phyloP scores from a whole-genome alignment of 2,888 invertebrate genomes.

The Luperina testacea region DNA sequence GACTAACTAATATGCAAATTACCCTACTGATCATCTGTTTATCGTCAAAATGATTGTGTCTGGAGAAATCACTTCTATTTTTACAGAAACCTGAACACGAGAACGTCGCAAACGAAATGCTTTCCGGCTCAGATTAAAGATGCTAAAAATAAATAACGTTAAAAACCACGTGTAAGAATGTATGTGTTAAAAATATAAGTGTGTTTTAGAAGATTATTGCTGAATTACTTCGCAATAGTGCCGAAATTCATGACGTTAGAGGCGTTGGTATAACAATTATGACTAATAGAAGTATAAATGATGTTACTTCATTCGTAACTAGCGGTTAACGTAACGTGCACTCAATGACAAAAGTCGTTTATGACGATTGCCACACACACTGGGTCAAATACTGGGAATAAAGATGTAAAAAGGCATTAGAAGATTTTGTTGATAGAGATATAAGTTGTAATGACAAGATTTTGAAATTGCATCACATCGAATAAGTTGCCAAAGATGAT shows the following conservation, averaged over 20 bases:
- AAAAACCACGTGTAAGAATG: constrained; percentile 30
- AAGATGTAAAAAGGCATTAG: constrained; percentile 16
- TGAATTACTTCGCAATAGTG: constrained; percentile 33
- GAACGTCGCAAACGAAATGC: constrained; percentile 18
- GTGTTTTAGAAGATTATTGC: constrained; percentile 28
- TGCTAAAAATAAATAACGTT: constrained; percentile 33
- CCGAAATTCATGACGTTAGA: constrained; percentile 35
- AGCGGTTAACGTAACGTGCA: constrained; percentile 50
- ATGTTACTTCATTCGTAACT: constrained; percentile 44
- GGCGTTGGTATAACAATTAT: constrained; percentile 32
- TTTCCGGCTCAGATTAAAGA: constrained; percentile 10
- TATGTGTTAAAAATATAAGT: constrained; percentile 28
- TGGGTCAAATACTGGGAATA: constrained; percentile 31
- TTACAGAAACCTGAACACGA: constrained; percentile 1
- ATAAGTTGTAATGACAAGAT: constrained; percentile 28
- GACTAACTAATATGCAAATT: constrained; percentile 31
- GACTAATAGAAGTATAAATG: constrained; percentile 4
- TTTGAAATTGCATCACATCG: constrained; percentile 12
- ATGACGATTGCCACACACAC: constrained; percentile 39
- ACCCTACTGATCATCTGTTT: constrained; percentile 13
- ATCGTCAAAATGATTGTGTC: constrained; percentile 6
- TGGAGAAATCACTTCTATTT: constrained; percentile 39
- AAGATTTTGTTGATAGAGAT: constrained; percentile 29
- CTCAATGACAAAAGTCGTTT: constrained; percentile 41
- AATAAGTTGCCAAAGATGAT: neutral